A percentile compares a stretch with the other conserved stretches of the same genome.
phyloP scores from a whole-genome alignment of 2,113 vertebrate species.

The Shinisaurus crocodilurus region DNA sequence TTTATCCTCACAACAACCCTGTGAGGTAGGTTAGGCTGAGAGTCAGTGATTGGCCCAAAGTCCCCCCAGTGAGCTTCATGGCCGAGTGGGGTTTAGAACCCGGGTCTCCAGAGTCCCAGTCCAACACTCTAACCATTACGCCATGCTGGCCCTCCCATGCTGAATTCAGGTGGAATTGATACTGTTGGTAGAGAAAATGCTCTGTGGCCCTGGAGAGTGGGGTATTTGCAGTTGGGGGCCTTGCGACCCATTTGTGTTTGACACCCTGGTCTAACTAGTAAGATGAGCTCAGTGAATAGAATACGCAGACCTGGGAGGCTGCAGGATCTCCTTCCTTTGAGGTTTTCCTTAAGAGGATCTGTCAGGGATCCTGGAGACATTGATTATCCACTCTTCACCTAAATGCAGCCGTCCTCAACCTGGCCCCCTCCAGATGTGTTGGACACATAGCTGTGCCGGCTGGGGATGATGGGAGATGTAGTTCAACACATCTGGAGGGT shows the following conservation, averaged over 20 bases:
- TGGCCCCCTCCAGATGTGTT: background rate
- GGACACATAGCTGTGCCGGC: background rate
- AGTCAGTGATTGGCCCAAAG: too few species aligned
- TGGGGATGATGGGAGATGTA: background rate
- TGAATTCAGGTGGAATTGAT: background rate
- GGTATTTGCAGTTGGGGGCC: background rate
- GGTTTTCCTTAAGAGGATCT: constrained; percentile 1
- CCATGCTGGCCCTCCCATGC: too few species aligned
- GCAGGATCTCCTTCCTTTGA: background rate
- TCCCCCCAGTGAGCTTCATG: too few species aligned
- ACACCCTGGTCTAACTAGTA: background rate
- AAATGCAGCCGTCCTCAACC: background rate
- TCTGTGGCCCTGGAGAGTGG: background rate
- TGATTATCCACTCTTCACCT: background rate
- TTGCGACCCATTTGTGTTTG: background rate
- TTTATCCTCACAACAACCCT: too few species aligned
- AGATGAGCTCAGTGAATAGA: background rate
- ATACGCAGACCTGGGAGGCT: background rate
- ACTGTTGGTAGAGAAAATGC: background rate
- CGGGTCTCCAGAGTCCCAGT: too few species aligned
- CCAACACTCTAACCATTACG: too few species aligned
- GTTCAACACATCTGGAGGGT: background rate
- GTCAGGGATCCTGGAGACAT: background rate
- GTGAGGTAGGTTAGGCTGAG: too few species aligned
- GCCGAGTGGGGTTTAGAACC: too few species aligned